Evolutionary conservation across 2,797 vertebrate genomes (phyloP).

Genomic region (Agapornis canus): DNA sequence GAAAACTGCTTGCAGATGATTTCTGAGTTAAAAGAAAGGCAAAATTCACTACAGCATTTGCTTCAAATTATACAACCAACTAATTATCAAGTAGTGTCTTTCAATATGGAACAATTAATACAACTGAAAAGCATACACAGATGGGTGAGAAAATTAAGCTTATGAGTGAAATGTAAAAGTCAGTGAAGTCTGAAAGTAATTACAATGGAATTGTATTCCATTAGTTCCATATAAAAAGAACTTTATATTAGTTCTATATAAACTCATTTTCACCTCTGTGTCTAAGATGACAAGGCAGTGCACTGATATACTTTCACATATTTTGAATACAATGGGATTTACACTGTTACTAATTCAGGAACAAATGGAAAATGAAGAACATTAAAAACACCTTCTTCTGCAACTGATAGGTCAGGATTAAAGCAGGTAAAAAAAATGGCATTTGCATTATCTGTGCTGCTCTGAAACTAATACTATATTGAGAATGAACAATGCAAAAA

Average conservation of each 20-base stretch:
- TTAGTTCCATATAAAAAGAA: background rate
- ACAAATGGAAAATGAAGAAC: background rate
- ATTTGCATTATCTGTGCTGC: background rate
- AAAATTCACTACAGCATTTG: conserved; percentile 16
- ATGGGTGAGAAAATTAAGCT: conserved; percentile 33
- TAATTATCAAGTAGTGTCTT: conserved; percentile 46
- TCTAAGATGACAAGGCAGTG: background rate
- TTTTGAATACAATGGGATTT: background rate
- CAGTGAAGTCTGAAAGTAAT: conserved; percentile 30
- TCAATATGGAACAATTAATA: conserved; percentile 11
- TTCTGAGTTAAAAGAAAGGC: background rate
- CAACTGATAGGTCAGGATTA: background rate
- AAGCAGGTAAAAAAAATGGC: background rate
- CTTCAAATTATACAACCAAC: background rate
- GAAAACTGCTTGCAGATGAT: background rate
- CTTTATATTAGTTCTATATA: background rate
- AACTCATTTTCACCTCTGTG: conserved; percentile 32
- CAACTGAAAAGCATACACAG: background rate
- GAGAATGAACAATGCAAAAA: background rate
- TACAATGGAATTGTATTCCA: background rate
- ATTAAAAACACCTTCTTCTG: background rate
- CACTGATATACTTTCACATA: background rate
- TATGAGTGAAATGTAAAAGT: background rate
- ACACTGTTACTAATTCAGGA: background rate
- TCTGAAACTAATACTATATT: background rate